Evolutionary conservation across 2,797 vertebrate species (phyloP), one percentile per base, ranked within the genome.

Genomic region (Falco berigora): DNA sequence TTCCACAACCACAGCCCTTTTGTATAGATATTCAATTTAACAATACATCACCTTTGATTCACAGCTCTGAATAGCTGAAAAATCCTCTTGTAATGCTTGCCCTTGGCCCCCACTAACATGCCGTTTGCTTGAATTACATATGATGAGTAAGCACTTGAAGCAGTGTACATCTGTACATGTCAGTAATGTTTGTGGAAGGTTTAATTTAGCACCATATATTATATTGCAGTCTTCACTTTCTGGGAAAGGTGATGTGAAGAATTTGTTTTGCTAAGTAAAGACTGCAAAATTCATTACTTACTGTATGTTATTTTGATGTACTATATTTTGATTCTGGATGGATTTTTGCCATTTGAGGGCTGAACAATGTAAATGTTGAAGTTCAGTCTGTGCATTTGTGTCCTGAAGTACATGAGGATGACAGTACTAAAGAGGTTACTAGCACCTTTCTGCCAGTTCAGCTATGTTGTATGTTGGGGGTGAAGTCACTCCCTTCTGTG

Each of bases 231-330:
- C 88, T 91, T 96, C 66, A 40, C 67, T 92, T 93, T 95, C 79
- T 93, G 91, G 89, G 53, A 95, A 96, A 97, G 94, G 87, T 93
- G 74, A 79, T 90, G 87, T 91, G 82, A 96, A 81, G 88, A 87
- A 64, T 87, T 61, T 23, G 40, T 82, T 93, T 67, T 77, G 61
- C 71, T 61, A 63, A 93, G 77, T 47, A 69, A 92, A 50, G 44
- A 59, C 30, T 47, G n/a, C 69, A 80, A 75, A 91, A 86, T 64
- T 77, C 17, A 10, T 87, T 82, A n/a, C 61, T 69, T 80, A 61
- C 52, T 71, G 16, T 46, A 14, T 42, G 55, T 59, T 91, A 78
- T 53, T 86, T 86, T 32, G 8, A 58, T 81, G 38, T 64, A 20
- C n/a, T 5, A 4, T 40, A 90, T 86, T 50, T 32, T 4, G 74